Percentiles rank a stretch among this genome's conserved stretches.
Conservation (phyloP, 2,797 vertebrate species). For the Danio kyathit region DNA sequence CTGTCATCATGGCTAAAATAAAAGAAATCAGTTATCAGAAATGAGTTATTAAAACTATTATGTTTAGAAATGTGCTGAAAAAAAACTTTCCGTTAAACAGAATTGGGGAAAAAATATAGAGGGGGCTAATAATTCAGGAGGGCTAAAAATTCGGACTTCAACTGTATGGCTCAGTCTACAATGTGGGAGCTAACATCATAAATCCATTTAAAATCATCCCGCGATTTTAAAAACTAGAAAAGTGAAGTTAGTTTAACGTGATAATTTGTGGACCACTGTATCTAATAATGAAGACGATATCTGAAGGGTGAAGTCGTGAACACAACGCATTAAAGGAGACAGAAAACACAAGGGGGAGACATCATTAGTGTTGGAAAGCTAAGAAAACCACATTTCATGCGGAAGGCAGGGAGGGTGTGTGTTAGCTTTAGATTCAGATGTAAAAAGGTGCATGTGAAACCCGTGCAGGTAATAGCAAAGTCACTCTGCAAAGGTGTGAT, state of each 20-base stretch:
- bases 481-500: constrained; percentile 62
- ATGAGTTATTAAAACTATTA: too few species aligned
- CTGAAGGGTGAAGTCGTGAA: not conserved
- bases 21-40: too few species aligned
- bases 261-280: not conserved
- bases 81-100: too few species aligned
- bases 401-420: constrained; percentile 40
- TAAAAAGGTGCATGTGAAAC: constrained; percentile 15
- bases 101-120: too few species aligned
- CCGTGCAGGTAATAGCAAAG: constrained; percentile 70
- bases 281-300: not conserved
- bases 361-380: not conserved
- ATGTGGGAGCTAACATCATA: not conserved
- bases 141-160: too few species aligned
- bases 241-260: not conserved
- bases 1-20: too few species aligned
- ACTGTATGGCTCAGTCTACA: not conserved
- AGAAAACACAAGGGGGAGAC: constrained; percentile 38
- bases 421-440: constrained; percentile 31
- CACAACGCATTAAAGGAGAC: not conserved
- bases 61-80: too few species aligned
- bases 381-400: not conserved
- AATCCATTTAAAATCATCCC: not conserved
- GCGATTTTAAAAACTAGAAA: not conserved
- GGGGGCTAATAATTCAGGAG: too few species aligned